Evolutionary conservation across 2,113 vertebrate genomes (phyloP), one percentile per base, ranked within the genome.

Genomic region (Sarotherodon lohbergeri): DNA sequence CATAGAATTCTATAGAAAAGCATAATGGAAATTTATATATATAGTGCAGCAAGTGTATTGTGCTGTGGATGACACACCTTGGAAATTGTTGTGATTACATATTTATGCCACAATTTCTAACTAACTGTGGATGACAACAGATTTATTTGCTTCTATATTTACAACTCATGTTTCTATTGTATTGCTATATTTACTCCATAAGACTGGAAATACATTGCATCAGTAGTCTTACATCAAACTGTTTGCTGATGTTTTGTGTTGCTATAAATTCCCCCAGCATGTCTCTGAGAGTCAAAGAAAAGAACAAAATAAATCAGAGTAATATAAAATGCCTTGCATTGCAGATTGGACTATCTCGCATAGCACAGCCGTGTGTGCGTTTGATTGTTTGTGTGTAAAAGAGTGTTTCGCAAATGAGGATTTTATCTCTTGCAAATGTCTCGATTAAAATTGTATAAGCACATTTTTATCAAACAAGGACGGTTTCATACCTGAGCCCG

Each of bases 341-440:
- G 54, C 56, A 68, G 32, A 41, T 50, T 3, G 41, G 32, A 66
- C 81, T 84, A 84, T 88, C 79, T 85, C 57, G 68, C 13, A 81
- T 81, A 80, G 54, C 76, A 61, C 68, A 89, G 46, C n/a, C 3
- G 2, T 55, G 61, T 66, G 36, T 43, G 63, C 39, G 24, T 82
- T 34, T 76, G 39, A 43, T n/a, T 86, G 48, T 41, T 22, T 55
- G 78, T 87, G 66, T 36, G 48, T 59, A 22, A 61, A 17, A 39
- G 7, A 17, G 6, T 13, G 12, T 22, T 78, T 59, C 3, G 24
- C 29, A 55, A 87, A 85, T 83, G 22, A 61, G 54, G 16, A 66
- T 91, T 85, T 85, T 88, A 83, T 91, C 82, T 63, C 55, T 46
- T 24, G n/a, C 34, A 66, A 86, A 90, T 68, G 86, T 80, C 82